Conservation (phyloP, 2,113 vertebrate species). For the Aspiorhynchus laticeps region DNA sequence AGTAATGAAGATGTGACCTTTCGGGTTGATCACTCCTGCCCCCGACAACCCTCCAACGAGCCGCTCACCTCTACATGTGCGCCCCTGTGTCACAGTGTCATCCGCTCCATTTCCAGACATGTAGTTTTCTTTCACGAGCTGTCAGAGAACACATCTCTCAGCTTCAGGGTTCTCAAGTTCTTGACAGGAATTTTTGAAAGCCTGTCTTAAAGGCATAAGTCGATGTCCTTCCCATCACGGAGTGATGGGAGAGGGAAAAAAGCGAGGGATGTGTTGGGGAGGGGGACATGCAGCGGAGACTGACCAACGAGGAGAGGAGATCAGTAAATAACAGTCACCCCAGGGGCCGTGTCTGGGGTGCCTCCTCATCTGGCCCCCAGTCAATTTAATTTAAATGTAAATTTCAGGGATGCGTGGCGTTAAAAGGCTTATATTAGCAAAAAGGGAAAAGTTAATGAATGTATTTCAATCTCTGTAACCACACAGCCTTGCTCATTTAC, state of each 20-base stretch:
- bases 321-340: conserved; percentile 59
- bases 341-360: conserved; percentile 38
- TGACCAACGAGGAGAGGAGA: conserved; percentile 38
- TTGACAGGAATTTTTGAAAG: conserved; percentile 31
- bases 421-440: conserved; percentile 63
- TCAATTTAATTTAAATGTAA: conserved; percentile 64
- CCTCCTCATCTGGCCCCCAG: conserved; percentile 57
- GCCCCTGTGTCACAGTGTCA: not conserved
- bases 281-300: not conserved
- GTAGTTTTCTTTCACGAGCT: not conserved
- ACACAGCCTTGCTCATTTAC: conserved; percentile 46
- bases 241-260: not conserved
- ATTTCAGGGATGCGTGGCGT: conserved; percentile 52
- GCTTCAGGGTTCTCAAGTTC: not conserved
- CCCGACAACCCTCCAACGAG: not conserved
- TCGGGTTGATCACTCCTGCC: conserved; percentile 11
- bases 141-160: not conserved
- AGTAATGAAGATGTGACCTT: conserved; percentile 44
- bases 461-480: conserved; percentile 59
- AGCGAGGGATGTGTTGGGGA: not conserved
- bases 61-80: not conserved
- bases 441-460: conserved; percentile 61
- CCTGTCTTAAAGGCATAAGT: conserved; percentile 1
- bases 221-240: not conserved
- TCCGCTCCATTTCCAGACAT: not conserved